phyloP scores from a whole-genome alignment of 2,888 invertebrate species.

The Patella ulyssiponensis region DNA sequence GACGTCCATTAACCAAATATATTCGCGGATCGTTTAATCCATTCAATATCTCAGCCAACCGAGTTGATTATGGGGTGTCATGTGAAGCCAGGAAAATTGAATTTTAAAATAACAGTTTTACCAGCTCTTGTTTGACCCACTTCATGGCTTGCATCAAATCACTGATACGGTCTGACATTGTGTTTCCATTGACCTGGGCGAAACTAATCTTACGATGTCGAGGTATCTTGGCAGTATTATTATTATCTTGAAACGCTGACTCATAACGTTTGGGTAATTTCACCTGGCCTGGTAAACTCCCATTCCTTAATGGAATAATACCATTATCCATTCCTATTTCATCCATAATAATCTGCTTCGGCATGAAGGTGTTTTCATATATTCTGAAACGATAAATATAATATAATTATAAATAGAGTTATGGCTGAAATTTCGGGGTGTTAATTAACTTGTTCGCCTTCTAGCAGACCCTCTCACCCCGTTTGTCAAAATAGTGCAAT shows the following conservation, averaged over 20 bases:
- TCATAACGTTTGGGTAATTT: conserved; percentile 57
- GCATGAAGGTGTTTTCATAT: no score
- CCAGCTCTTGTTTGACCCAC: conserved; percentile 62
- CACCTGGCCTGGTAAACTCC: conserved; percentile 52
- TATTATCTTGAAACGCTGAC: conserved; percentile 35
- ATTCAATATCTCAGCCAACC: no score
- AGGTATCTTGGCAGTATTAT: conserved; percentile 30
- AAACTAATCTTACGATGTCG: conserved; percentile 38
- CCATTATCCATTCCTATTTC: conserved; percentile 48
- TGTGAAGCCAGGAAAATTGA: neutral
- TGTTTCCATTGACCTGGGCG: conserved; percentile 34
- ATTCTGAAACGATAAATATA: no score
- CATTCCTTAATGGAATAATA: conserved; percentile 52
- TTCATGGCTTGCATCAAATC: conserved; percentile 58
- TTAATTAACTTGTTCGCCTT: no score
- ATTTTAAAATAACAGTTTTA: conserved; percentile 32
- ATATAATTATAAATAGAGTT: no score
- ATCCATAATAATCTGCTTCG: conserved; percentile 24
- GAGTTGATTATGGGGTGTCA: no score
- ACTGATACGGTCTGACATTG: conserved; percentile 43
- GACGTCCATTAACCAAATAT: no score
- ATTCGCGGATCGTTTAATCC: no score
- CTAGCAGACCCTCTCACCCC: no score
- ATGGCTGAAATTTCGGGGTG: no score
- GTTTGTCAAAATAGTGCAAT: no score